Percentiles rank a stretch among this genome's conserved stretches.
Conservation (phyloP, 2,113 vertebrate species). For the Bubo bubo region DNA sequence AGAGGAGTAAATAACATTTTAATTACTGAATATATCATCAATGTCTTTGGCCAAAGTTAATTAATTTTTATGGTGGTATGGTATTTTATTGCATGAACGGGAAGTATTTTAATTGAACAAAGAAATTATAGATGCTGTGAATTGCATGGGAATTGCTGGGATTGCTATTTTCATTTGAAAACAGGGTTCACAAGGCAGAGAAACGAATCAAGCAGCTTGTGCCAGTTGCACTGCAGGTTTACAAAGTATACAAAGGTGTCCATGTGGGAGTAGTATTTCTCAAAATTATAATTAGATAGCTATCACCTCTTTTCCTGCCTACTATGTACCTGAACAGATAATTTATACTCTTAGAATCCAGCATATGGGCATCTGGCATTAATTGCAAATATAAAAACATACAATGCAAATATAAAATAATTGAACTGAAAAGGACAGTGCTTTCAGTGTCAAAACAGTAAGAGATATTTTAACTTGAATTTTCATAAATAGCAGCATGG, state of each 20-base stretch:
- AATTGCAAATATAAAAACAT: neutral
- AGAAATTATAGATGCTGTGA: slow-evolving; percentile 68
- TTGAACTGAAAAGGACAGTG: neutral
- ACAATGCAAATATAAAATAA: neutral
- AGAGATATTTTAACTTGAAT: neutral
- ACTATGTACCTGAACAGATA: neutral
- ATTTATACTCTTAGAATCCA: neutral
- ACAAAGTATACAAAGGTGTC: neutral
- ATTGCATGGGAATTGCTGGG: slow-evolving; percentile 29
- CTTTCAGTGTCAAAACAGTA: neutral
- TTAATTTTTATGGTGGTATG: slow-evolving; percentile 74
- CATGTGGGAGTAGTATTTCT: neutral
- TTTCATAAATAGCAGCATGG: neutral
- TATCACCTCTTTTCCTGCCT: neutral
- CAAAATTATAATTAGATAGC: neutral
- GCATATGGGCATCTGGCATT: neutral
- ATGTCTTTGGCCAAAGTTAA: slow-evolving; percentile 66
- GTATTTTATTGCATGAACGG: slow-evolving; percentile 51
- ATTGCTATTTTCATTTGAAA: neutral
- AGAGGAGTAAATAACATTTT: slow-evolving; percentile 43
- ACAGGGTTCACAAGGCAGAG: neutral
- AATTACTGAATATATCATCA: slow-evolving; percentile 68
- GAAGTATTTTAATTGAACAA: slow-evolving; percentile 80
- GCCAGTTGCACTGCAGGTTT: neutral
- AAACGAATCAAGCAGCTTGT: neutral